Evolutionary conservation across 64 coral and sea anemone species (phyloP), one percentile per base, ranked within the genome.

Genomic region (Porites australiensis): DNA sequence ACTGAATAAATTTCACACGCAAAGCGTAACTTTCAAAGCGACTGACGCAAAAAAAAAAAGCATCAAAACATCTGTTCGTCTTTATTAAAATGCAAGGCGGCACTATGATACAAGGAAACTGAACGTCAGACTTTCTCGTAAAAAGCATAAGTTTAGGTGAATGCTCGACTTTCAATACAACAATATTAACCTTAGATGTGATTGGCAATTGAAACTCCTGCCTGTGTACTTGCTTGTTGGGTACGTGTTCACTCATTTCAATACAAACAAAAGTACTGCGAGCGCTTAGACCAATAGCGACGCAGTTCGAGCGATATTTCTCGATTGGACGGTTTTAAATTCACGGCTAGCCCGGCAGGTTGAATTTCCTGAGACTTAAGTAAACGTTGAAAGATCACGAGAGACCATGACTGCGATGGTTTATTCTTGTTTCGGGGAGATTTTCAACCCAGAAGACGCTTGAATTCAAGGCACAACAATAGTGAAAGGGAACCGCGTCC

Each of bases 301-400:
- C 78, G 76, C 95, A 91, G 87, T 79, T 75, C 89, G 59, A 82
- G 61, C 82, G 89, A 97, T 86, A 93, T 97, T 94, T 88, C 81
- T 86, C 79, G 86, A 97, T 97, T 97, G 95, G 95, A 97, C 95
- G 95, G 94, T 97, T 97, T 97, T 97, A 97, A 97, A 97, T 94
- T 94, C 87, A 65, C 95, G 87, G 94, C 82, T 82, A 77, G 48
- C 76, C 88, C 74, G 88, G 90, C 92, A 91, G 95, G 74, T 97
- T 79, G 82, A 94, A 81, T 94, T 97, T 97, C 92, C 92, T 83
- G 92, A 89, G 81, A 69, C 62, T 63, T 48, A 12, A n/a, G 81
- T 51, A 68, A 68, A 84, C 61, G 50, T 11, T 51, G 47, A 22
- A 84, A 82, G 44, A 18, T 84, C 63, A 68, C 61, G 63, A 84